Percentiles rank a stretch among this genome's conserved stretches.
phyloP scores from a whole-genome alignment of 2,113 vertebrate species.

The Carollia perspicillata region DNA sequence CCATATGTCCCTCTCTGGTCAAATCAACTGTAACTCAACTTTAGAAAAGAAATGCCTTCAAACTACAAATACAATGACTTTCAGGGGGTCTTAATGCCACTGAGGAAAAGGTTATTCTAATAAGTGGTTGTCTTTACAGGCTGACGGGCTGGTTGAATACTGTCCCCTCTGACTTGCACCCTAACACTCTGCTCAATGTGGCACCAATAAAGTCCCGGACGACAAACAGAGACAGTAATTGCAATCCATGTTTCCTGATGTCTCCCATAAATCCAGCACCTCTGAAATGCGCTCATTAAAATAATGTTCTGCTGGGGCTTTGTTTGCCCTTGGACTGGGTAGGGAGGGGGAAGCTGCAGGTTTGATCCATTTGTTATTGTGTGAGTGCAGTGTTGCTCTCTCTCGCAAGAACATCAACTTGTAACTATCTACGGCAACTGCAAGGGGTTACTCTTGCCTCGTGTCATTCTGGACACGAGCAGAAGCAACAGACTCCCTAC shows the following conservation, averaged over 20 bases:
- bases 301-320: slow-evolving; percentile 68
- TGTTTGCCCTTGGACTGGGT: neutral
- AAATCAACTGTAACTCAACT: slow-evolving; percentile 87
- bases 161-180: slow-evolving; percentile 67
- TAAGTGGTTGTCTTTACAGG: slow-evolving; percentile 62
- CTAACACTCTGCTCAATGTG: slow-evolving; percentile 75
- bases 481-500: slow-evolving; percentile 63
- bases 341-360: slow-evolving; percentile 20
- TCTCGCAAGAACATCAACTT: slow-evolving; percentile 73
- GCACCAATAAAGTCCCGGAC: slow-evolving; percentile 78
- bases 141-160: slow-evolving; percentile 56
- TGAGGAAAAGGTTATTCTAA: slow-evolving; percentile 51
- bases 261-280: slow-evolving; percentile 81
- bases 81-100: slow-evolving; percentile 79
- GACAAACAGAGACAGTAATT: slow-evolving; percentile 79
- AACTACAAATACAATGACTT: slow-evolving; percentile 85
- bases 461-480: slow-evolving; percentile 74
- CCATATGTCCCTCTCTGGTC: slow-evolving; percentile 82
- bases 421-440: slow-evolving; percentile 77
- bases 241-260: slow-evolving; percentile 78
- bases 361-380: slow-evolving; percentile 81
- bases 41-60: slow-evolving; percentile 84
- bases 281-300: slow-evolving; percentile 82
- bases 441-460: slow-evolving; percentile 59
- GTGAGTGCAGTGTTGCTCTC: slow-evolving; percentile 72